These are phyloP conservation scores for Pocillopora damicornis DNA, from an alignment of 64 coral and sea anemone species.

Conservation along the genomic window DNA sequence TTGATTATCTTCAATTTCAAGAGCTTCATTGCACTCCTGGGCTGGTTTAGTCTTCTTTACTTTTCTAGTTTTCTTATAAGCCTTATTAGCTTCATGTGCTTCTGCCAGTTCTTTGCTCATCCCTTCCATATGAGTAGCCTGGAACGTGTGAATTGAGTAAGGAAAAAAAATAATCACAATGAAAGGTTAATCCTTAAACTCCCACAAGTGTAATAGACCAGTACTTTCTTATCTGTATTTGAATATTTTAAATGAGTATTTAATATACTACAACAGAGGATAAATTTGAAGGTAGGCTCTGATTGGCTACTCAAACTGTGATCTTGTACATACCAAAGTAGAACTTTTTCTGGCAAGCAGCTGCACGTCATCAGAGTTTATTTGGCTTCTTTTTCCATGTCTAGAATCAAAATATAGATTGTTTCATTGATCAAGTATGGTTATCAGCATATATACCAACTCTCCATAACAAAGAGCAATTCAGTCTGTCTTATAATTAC, in stretches of 20 bases:
- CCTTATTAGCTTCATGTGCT: constrained; percentile 36
- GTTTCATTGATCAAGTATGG: background rate
- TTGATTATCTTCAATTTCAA: constrained; percentile 29
- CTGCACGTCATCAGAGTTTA: constrained; percentile 53
- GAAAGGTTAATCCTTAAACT: background rate
- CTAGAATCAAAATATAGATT: constrained; percentile 17
- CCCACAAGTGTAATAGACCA: too few relatives aligned
- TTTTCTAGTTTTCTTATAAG: constrained; percentile 28
- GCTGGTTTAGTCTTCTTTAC: constrained; percentile 19
- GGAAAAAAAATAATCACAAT: background rate
- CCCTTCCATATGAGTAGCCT: constrained; percentile 21
- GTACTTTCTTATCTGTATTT: too few relatives aligned
- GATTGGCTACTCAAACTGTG: too few relatives aligned
- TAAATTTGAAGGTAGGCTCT: too few relatives aligned
- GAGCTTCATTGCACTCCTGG: background rate
- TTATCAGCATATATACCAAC: background rate
- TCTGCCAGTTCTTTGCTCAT: constrained; percentile 25
- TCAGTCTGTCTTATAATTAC: too few relatives aligned
- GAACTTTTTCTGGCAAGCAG: constrained; percentile 58
- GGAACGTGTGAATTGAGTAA: background rate
- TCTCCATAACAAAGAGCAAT: too few relatives aligned
- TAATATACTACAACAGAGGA: too few relatives aligned
- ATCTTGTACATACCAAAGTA: constrained; percentile 35
- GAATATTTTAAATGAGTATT: too few relatives aligned
- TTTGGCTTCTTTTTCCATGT: constrained; percentile 54